These are phyloP conservation scores for Cotesia glomerata DNA, from an alignment of 1,140 invertebrate species.

Conservation along the genomic window DNA sequence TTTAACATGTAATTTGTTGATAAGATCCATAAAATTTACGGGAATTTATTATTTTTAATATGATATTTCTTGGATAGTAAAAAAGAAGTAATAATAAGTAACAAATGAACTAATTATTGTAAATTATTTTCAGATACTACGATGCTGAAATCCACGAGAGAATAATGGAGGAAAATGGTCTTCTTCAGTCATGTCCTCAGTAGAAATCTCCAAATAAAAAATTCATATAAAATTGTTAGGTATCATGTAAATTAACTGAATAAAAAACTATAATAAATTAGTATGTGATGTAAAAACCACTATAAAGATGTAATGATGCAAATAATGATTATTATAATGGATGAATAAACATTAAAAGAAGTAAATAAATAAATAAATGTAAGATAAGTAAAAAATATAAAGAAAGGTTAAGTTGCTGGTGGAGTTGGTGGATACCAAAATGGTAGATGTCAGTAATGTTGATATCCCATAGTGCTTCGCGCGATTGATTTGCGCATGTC, in stretches of 20 bases:
- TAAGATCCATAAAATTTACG: too few relatives aligned
- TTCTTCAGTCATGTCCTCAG: conserved; percentile 53
- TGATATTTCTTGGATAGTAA: too few relatives aligned
- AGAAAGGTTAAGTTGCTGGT: conserved; percentile 32
- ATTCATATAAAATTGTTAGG: conserved; percentile 20
- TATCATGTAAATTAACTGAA: conserved; percentile 25
- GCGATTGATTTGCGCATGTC: conserved; percentile 71
- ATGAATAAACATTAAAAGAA: not conserved
- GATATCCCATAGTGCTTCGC: conserved; percentile 58
- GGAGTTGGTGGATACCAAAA: conserved; percentile 35
- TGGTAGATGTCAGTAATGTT: conserved; percentile 50
- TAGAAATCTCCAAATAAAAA: conserved; percentile 30
- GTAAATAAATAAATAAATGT: not conserved
- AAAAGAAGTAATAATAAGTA: too few relatives aligned
- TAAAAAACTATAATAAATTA: conserved; percentile 23
- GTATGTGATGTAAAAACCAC: too few relatives aligned
- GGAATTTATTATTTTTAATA: too few relatives aligned
- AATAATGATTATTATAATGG: conserved; percentile 11
- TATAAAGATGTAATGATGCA: not conserved
- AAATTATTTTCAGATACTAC: conserved; percentile 57
- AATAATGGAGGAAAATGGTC: conserved; percentile 59
- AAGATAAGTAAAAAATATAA: not conserved
- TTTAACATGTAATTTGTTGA: too few relatives aligned
- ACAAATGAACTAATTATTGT: too few relatives aligned
- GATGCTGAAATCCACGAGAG: conserved; percentile 57